phyloP scores from a whole-genome alignment of 2,888 invertebrate species.

The Orthosia gothica region DNA sequence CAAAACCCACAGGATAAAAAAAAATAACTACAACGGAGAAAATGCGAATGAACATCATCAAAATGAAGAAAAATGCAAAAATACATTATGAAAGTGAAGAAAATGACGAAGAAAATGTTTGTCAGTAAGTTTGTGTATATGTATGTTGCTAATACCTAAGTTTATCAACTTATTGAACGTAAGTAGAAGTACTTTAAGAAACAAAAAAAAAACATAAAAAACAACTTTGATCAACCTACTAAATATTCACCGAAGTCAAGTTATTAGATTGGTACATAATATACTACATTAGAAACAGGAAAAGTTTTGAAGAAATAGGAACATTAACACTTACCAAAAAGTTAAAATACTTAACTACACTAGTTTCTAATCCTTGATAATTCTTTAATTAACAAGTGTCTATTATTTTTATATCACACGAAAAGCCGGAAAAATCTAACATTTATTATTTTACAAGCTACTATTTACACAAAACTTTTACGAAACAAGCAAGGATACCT shows the following conservation, averaged over 20 bases:
- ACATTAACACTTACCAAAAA: constrained; percentile 51
- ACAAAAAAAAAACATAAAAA: no score
- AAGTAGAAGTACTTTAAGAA: not conserved
- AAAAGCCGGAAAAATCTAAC: constrained; percentile 51
- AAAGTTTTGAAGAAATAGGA: not conserved
- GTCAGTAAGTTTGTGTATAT: no score
- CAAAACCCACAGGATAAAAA: not conserved
- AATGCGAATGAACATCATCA: not conserved
- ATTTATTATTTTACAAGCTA: constrained; percentile 46
- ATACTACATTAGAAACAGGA: not conserved
- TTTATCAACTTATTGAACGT: not conserved
- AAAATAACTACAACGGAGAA: not conserved
- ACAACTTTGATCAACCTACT: no score
- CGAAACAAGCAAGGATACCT: constrained; percentile 31
- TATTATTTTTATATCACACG: constrained; percentile 52
- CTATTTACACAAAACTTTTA: constrained; percentile 59
- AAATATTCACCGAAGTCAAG: no score
- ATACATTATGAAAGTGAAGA: not conserved
- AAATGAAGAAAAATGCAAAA: not conserved
- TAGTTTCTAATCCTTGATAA: constrained; percentile 26
- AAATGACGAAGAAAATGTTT: not conserved
- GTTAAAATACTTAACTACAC: no score
- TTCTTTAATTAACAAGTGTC: constrained; percentile 22
- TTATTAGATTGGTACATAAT: no score
- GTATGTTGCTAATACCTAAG: not conserved